Conservation (phyloP, 2,113 vertebrate genomes). For the Cephalophus harveyi region DNA sequence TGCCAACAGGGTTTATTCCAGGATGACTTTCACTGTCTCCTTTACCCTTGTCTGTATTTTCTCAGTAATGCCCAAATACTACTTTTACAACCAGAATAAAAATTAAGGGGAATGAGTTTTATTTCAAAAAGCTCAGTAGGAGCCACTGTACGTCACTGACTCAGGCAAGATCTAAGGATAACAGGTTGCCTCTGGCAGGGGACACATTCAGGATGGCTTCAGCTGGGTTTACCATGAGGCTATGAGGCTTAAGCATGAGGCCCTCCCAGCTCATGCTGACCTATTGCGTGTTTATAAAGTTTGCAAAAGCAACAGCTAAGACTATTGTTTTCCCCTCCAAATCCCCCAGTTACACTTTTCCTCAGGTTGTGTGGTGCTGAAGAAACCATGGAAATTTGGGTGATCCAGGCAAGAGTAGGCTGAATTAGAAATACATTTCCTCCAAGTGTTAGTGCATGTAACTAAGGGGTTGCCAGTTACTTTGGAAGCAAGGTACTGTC, state of each 20-base stretch:
- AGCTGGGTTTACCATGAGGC: not conserved
- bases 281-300: not conserved
- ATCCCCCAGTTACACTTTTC: not conserved
- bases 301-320: not conserved
- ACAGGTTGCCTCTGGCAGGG: not conserved
- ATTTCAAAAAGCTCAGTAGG: not conserved
- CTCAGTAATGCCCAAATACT: not conserved
- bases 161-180: not conserved
- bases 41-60: not conserved
- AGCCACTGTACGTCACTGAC: not conserved
- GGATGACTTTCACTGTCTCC: not conserved
- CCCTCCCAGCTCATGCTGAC: not conserved
- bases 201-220: not conserved
- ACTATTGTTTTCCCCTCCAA: not conserved
- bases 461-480: not conserved
- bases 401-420: not conserved
- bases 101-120: not conserved
- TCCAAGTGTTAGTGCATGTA: fast-evolving
- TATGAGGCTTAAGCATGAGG: not conserved
- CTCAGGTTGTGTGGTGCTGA: not conserved
- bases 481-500: not conserved
- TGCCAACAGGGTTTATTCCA: not conserved
- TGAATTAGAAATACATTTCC: not conserved
- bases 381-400: not conserved
- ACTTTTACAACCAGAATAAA: not conserved